Evolutionary conservation across 2,113 vertebrate species (phyloP).

Genomic region (Paradisaea rubra): DNA sequence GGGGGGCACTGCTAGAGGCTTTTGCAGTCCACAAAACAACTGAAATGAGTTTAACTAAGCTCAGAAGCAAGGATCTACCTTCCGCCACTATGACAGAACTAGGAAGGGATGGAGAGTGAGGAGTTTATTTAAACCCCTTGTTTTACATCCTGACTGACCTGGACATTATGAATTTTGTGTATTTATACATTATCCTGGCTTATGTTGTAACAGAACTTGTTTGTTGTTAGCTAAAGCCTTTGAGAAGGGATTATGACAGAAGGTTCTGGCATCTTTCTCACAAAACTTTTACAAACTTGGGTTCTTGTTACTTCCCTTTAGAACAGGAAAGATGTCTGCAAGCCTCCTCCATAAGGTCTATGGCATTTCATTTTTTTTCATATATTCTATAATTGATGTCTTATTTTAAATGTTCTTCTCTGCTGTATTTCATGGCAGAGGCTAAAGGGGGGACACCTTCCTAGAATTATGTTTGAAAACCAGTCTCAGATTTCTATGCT

Average conservation of each 20-base stretch:
- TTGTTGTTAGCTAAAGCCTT: neutral
- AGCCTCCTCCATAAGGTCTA: neutral
- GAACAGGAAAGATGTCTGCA: neutral
- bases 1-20: neutral
- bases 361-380: neutral
- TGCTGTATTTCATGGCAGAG: neutral
- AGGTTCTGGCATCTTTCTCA: neutral
- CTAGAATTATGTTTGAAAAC: neutral
- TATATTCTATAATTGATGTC: neutral
- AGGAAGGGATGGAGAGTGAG: fast-evolving
- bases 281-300: neutral
- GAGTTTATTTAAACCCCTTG: neutral
- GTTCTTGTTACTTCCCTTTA: neutral
- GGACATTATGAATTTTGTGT: neutral
- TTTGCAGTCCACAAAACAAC: neutral
- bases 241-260: neutral
- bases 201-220: neutral
- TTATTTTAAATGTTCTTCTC: neutral
- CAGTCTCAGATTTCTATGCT: neutral
- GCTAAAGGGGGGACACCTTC: neutral
- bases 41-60: neutral
- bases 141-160: neutral
- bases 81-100: neutral
- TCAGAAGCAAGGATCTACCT: neutral
- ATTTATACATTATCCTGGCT: neutral